Conservation (phyloP, 2,888 invertebrate genomes). For the Melieria omissa region DNA sequence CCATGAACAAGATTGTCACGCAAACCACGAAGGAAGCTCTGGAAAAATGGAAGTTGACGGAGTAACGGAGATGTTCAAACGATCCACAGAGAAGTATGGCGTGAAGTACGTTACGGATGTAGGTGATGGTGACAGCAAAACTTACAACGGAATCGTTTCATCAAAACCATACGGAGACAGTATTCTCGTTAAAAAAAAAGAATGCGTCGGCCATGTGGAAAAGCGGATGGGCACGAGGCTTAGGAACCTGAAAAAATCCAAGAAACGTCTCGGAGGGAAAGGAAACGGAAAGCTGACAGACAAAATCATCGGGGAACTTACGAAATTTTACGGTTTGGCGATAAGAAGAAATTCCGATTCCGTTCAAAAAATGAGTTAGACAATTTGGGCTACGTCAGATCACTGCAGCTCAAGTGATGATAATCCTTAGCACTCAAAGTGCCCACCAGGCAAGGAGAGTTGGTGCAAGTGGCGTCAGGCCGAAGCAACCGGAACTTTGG, state of each 20-base stretch:
- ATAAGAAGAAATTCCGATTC: slow-evolving; percentile 51
- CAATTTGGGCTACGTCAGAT: slow-evolving; percentile 54
- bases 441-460: slow-evolving; percentile 43
- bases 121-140: slow-evolving; percentile 26
- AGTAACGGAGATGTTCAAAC: slow-evolving; percentile 8
- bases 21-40: too few relatives aligned
- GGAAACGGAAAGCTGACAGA: slow-evolving; percentile 43
- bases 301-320: slow-evolving; percentile 53
- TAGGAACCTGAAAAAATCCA: background rate
- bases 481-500: slow-evolving; percentile 17
- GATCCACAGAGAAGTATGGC: background rate
- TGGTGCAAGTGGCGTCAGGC: slow-evolving; percentile 46
- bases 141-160: background rate
- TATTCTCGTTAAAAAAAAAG: slow-evolving; percentile 16
- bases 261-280: slow-evolving; percentile 15
- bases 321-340: slow-evolving; percentile 54
- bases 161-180: slow-evolving; percentile 16
- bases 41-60: too few relatives aligned
- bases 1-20: too few relatives aligned
- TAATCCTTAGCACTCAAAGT: slow-evolving; percentile 52
- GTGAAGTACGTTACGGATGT: slow-evolving; percentile 12
- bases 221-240: background rate
- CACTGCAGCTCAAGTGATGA: slow-evolving; percentile 53
- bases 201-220: slow-evolving; percentile 4
- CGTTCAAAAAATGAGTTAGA: slow-evolving; percentile 51